Evolutionary conservation across 2,888 invertebrate genomes (phyloP), one percentile per base, ranked within the genome.

Genomic region (Hirudinaria manillensis): DNA sequence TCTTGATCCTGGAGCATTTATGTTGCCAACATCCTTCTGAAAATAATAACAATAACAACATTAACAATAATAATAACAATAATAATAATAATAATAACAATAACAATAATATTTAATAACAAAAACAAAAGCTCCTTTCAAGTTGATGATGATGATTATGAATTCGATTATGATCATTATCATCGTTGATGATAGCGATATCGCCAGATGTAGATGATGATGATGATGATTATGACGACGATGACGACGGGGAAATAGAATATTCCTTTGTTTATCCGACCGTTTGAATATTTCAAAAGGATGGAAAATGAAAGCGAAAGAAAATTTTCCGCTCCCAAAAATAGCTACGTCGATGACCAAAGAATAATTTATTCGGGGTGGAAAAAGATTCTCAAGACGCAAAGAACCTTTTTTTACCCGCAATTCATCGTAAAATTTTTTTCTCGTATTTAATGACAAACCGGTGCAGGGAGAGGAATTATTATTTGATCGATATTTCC

Each of bases 1-100:
- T 29, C 61, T 61, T 61, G 61, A 61, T 61, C 61, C 61, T 1
- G 61, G 61, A 27, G 24, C 24, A 61, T 61, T 61, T 19, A 24
- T 61, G 61, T 27, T 61, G 7, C 61, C 61, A n/a, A 61, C 29
- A 24, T 61, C 61, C 61, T 61, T 61, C 61, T 61, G 61, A 13
- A 27, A 61, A 56, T 56, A 56, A 56, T 56, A 56, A 56, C 27
- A 56, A 56, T 56, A 27, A 13, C 13, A 56, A 56, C 13, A 7
- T 7, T 13, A 56, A 56, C 27, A 56, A 56, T 56, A 61, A 61
- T 61, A 61, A 61, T 16, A 61, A 61, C 29, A 29, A 61, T 19
- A 61, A 61, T 29, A n/a, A 61, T n/a, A 61, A 61, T 61, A 61
- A 61, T 6, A 61, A 7, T 61, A 61, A 61, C 1, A 61, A 19